A percentile compares a stretch with the other conserved stretches of the same genome.
phyloP scores from a whole-genome alignment of 2,797 vertebrate genomes.

The Vultur gryphus region DNA sequence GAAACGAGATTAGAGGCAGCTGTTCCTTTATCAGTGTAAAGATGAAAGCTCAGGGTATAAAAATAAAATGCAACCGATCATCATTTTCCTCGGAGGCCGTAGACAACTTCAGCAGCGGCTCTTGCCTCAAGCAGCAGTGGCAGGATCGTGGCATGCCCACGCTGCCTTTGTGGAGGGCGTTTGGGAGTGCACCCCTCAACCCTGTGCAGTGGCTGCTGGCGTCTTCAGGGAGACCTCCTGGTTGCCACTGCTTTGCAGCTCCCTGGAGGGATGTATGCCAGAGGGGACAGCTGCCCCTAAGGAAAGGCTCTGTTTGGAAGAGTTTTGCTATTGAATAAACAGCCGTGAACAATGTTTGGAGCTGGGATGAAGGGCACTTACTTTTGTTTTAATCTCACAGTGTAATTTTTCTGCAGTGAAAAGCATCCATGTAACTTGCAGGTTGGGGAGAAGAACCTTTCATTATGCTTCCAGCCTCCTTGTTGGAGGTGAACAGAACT shows the following conservation, averaged over 20 bases:
- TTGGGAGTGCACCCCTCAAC: background rate
- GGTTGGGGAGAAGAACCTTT: background rate
- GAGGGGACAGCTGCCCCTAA: background rate
- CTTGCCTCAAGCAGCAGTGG: background rate
- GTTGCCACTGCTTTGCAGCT: background rate
- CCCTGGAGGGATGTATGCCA: background rate
- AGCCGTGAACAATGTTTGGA: background rate
- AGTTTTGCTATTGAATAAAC: background rate
- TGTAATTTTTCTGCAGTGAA: background rate
- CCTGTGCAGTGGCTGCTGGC: background rate
- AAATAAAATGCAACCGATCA: constrained; percentile 25
- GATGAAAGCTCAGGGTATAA: constrained; percentile 6
- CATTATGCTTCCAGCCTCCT: background rate
- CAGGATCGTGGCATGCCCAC: background rate
- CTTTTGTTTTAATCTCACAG: background rate
- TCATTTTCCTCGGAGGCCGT: background rate
- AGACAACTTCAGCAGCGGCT: background rate
- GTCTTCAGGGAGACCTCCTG: background rate
- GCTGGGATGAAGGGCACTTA: background rate
- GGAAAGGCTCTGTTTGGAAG: background rate
- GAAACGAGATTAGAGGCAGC: constrained; percentile 23
- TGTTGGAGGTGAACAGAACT: background rate
- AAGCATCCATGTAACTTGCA: background rate
- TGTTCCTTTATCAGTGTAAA: constrained; percentile 2
- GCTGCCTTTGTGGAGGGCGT: background rate